These are phyloP conservation scores for Madoqua kirkii DNA, from an alignment of 2,113 vertebrate genomes.

Conservation along the genomic window DNA sequence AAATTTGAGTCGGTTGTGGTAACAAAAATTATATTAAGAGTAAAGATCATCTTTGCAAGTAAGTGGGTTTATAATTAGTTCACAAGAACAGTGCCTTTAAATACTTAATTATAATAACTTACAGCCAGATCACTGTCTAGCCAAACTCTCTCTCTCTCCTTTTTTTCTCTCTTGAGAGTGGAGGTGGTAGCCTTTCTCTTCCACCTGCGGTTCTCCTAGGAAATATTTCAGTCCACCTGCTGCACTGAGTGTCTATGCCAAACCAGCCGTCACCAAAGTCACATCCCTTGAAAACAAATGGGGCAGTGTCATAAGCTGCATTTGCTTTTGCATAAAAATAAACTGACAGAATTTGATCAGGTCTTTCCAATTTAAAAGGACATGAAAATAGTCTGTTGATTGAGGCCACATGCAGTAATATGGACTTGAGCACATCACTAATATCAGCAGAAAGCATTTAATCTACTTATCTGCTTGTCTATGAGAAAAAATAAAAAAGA, in stretches of 20 bases:
- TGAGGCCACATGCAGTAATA: neutral
- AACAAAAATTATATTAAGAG: slow-evolving; percentile 2
- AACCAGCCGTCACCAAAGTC: neutral
- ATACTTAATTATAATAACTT: neutral
- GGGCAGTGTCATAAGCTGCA: neutral
- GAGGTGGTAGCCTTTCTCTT: neutral
- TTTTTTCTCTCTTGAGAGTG: neutral
- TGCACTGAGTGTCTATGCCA: neutral
- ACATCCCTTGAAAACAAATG: neutral
- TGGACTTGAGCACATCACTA: neutral
- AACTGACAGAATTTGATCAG: neutral
- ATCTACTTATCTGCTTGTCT: neutral
- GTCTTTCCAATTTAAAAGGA: neutral
- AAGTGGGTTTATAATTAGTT: neutral
- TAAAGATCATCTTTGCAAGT: neutral
- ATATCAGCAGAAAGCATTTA: neutral
- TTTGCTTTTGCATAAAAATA: slow-evolving; percentile 37
- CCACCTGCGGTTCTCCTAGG: neutral
- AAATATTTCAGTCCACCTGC: neutral
- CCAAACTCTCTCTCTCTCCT: neutral
- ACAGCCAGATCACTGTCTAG: neutral
- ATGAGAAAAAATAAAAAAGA: neutral
- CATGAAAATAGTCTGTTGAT: neutral
- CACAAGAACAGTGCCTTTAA: neutral
- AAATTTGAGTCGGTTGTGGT: neutral